phyloP scores from a whole-genome alignment of 2,113 vertebrate genomes.

The Actenoides lindsayi region DNA sequence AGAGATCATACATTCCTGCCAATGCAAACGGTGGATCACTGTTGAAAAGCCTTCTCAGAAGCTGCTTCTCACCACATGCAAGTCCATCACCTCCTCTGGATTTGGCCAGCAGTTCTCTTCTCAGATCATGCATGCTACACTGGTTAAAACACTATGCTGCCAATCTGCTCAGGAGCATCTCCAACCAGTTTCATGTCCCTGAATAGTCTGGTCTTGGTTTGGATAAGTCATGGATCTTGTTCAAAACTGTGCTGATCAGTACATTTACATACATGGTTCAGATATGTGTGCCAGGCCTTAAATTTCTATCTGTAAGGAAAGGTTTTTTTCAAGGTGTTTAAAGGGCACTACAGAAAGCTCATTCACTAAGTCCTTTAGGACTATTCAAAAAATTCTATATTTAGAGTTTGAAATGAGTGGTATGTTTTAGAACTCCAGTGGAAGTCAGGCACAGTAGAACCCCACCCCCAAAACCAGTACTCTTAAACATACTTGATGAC shows the following conservation, averaged over 20 bases:
- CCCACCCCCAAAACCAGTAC: neutral
- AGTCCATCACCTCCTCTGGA: neutral
- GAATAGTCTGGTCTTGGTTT: neutral
- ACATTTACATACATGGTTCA: neutral
- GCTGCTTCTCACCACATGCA: neutral
- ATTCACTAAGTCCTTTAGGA: neutral
- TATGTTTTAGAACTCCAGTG: neutral
- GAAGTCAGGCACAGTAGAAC: neutral
- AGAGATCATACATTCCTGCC: rapidly evolving
- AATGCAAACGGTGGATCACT: rapidly evolving
- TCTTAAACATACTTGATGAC: neutral
- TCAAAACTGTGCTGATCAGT: neutral
- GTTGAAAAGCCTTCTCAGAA: neutral
- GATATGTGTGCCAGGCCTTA: neutral
- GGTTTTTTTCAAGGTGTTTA: neutral
- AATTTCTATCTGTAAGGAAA: neutral
- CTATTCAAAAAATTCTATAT: neutral
- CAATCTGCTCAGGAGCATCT: neutral
- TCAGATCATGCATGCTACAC: neutral
- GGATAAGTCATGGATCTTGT: neutral
- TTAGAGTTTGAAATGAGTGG: neutral
- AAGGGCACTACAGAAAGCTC: neutral
- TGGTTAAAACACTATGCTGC: neutral
- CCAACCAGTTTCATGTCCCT: neutral
- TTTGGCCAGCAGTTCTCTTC: neutral